phyloP scores from a whole-genome alignment of 2,888 invertebrate genomes.

The Ypsolopha sequella region DNA sequence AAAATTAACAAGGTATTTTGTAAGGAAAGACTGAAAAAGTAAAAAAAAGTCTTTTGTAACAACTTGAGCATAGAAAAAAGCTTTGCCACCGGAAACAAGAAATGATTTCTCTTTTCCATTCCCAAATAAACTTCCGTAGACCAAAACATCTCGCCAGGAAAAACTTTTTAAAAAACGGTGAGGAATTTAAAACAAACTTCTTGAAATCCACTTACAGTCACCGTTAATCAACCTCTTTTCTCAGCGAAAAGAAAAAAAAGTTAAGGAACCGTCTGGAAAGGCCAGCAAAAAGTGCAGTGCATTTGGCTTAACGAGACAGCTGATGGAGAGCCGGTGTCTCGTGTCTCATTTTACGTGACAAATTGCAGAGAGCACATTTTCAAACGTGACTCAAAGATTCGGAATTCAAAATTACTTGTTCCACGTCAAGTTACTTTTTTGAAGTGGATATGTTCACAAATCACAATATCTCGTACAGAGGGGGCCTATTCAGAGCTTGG shows the following conservation, averaged over 20 bases:
- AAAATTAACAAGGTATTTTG: neutral
- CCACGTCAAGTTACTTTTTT: too few species aligned
- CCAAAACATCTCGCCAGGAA: neutral
- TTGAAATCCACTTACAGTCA: conserved; percentile 5
- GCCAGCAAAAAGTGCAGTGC: conserved; percentile 3
- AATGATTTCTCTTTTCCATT: neutral
- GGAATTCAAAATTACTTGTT: neutral
- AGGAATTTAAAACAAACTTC: conserved; percentile 5
- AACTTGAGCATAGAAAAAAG: neutral
- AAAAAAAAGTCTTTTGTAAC: neutral
- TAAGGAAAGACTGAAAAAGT: neutral
- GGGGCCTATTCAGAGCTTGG: too few species aligned
- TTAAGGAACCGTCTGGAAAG: neutral
- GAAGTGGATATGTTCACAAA: too few species aligned
- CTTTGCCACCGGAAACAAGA: neutral
- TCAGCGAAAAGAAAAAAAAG: neutral
- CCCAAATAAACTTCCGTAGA: neutral
- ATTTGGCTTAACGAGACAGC: conserved; percentile 6
- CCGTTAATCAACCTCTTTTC: conserved; percentile 6
- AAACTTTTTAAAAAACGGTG: conserved; percentile 1
- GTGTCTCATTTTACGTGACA: conserved; percentile 7
- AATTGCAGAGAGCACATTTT: conserved; percentile 5
- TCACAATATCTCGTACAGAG: too few species aligned
- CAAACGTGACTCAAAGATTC: conserved; percentile 1
- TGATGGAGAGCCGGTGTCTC: conserved; percentile 5